Conservation (phyloP, 2,888 invertebrate species). For the Strigamia transsilvanica region DNA sequence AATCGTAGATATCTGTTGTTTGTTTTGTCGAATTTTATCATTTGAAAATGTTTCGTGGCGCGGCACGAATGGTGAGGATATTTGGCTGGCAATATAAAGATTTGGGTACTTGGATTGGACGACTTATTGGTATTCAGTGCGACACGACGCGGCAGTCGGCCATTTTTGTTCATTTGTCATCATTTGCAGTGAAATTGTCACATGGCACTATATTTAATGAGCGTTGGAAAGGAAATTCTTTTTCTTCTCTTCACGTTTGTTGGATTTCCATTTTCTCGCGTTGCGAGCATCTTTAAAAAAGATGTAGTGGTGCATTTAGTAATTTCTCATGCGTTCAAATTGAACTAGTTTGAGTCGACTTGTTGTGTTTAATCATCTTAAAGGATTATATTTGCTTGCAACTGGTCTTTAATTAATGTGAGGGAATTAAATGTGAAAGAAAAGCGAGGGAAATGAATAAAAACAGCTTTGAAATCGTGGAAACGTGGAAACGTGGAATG, state of each 20-base stretch:
- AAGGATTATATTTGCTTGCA: conserved; percentile 18
- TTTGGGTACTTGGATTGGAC: too few species aligned
- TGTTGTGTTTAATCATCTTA: conserved; percentile 45
- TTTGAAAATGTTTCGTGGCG: too few species aligned
- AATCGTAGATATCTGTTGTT: too few species aligned
- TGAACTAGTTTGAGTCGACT: conserved; percentile 27
- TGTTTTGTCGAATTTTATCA: too few species aligned
- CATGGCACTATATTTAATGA: conserved; percentile 23
- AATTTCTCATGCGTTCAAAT: conserved; percentile 33
- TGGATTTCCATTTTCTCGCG: not conserved
- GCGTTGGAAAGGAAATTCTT: not conserved
- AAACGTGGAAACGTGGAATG: too few species aligned
- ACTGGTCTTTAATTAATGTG: conserved; percentile 36
- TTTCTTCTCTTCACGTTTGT: not conserved
- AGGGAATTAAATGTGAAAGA: not conserved
- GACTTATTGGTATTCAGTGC: not conserved
- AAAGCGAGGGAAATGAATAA: not conserved
- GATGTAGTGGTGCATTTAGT: not conserved
- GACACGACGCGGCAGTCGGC: not conserved
- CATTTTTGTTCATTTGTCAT: conserved; percentile 46
- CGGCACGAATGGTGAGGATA: too few species aligned
- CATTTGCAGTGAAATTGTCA: conserved; percentile 43
- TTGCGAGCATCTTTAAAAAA: not conserved
- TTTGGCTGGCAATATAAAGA: too few species aligned
- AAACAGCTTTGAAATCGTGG: not conserved